A percentile compares a stretch with the other conserved stretches of the same genome.
Conservation (phyloP, 2,113 vertebrate species). For the Megaceryle torquata region DNA sequence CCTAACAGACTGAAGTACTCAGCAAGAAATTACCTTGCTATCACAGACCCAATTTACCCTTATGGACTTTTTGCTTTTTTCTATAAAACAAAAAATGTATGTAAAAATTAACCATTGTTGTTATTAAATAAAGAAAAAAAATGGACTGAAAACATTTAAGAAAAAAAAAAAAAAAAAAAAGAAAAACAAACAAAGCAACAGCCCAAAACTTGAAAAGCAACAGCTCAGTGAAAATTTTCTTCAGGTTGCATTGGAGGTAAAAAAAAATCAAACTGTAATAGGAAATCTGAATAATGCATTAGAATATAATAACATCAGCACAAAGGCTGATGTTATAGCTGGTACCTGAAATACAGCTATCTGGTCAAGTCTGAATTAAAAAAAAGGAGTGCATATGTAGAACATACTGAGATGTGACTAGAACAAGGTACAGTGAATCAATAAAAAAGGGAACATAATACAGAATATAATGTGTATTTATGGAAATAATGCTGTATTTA, state of each 20-base stretch:
- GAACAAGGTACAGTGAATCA: not conserved
- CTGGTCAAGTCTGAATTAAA: not conserved
- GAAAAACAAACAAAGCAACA: not conserved
- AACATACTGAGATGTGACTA: not conserved
- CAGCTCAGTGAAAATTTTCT: not conserved
- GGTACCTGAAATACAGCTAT: not conserved
- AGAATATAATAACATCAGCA: not conserved
- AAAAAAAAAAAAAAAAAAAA: not conserved
- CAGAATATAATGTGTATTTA: not conserved
- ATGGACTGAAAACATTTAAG: not conserved
- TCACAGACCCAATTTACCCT: not conserved
- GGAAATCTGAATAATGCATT: not conserved
- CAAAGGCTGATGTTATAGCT: not conserved
- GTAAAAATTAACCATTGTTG: not conserved
- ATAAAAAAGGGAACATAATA: not conserved
- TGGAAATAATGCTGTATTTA: not conserved
- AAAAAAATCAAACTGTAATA: slow-evolving; percentile 6
- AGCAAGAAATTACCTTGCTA: not conserved
- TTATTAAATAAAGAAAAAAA: not conserved
- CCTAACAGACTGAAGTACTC: not conserved
- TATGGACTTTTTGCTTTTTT: not conserved
- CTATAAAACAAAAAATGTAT: not conserved
- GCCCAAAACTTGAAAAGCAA: not conserved
- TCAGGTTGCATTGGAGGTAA: not conserved
- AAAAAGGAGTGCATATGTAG: not conserved